Evolutionary conservation across 1,140 invertebrate genomes (phyloP), one percentile per base, ranked within the genome.

Genomic region (Meloidogyne exigua): DNA sequence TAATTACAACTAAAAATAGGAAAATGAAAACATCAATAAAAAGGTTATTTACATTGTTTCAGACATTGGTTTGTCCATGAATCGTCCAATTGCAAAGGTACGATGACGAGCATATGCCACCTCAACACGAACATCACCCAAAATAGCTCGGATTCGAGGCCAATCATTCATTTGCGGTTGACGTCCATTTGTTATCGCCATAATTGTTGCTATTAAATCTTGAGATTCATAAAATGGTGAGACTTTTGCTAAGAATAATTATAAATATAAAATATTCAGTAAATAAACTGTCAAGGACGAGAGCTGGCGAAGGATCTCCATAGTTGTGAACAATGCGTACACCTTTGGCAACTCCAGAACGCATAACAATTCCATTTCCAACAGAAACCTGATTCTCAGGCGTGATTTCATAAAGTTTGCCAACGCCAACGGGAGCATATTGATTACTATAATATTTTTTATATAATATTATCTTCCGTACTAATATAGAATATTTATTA

Each of bases 311-410:
- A 23, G 78, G 68, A 21, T 79, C 25, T 26, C 77, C 77, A 32
- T 80, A 80, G 36, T 79, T 78, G 18, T 78, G 76, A 23, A 79
- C 77, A 18, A 79, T 42, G 9, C 78, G 76, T 9, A 79, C 77
- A 39, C 76, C 77, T 44, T 79, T 79, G 4, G 77, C 77, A 26
- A 79, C 78, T 1, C 77, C 77, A 42, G 77, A 73, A 36, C 77
- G 78, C 18, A 79, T 44, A 44, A 79, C 39, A 21, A 79, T 79
- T 18, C 77, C 77, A 65, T 79, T 79, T 28, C 68, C 77, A 25
- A 64, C 78, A 15, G 69, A 18, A 18, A 36, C 21, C 11, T 36
- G 44, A 28, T 79, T 78, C 23, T 80, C 76, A 10, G 76, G 76
- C 10, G 42, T 75, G 11, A 68, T 72, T 57, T 79, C 78, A 44